A percentile compares a stretch with the other conserved stretches of the same genome.
Conservation (phyloP, 2,113 vertebrate genomes). For the Orcinus orca region DNA sequence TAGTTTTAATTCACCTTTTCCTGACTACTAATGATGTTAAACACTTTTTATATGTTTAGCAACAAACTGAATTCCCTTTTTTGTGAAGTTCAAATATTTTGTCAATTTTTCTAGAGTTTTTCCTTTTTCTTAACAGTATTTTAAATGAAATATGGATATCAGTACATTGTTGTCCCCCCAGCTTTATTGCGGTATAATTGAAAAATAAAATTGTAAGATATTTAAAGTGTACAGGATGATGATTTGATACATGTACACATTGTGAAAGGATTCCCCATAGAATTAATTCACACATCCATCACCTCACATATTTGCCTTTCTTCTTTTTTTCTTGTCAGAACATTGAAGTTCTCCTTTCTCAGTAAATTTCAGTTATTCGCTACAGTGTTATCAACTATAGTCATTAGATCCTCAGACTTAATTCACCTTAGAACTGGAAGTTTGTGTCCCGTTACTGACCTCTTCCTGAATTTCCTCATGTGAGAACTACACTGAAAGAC, state of each 20-base stretch:
- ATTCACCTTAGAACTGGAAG: neutral
- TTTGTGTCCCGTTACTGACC: neutral
- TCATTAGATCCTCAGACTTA: neutral
- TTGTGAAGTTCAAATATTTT: neutral
- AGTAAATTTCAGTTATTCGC: neutral
- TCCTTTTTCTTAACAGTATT: neutral
- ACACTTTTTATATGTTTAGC: neutral
- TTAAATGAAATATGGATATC: neutral
- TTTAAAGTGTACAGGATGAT: neutral
- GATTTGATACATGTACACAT: too few species aligned
- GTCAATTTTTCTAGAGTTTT: neutral
- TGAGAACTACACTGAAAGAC: neutral
- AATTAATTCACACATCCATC: neutral
- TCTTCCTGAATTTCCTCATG: neutral
- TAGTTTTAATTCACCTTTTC: neutral
- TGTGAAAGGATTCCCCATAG: neutral
- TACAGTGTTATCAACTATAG: neutral
- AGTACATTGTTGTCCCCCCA: neutral
- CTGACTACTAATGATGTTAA: neutral
- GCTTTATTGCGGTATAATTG: neutral
- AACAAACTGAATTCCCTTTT: neutral
- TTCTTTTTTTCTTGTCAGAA: neutral
- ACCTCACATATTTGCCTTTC: neutral
- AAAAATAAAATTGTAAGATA: neutral
- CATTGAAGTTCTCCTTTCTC: neutral